phyloP scores from a whole-genome alignment of 2,888 invertebrate species.

The Melanostoma mellinum region DNA sequence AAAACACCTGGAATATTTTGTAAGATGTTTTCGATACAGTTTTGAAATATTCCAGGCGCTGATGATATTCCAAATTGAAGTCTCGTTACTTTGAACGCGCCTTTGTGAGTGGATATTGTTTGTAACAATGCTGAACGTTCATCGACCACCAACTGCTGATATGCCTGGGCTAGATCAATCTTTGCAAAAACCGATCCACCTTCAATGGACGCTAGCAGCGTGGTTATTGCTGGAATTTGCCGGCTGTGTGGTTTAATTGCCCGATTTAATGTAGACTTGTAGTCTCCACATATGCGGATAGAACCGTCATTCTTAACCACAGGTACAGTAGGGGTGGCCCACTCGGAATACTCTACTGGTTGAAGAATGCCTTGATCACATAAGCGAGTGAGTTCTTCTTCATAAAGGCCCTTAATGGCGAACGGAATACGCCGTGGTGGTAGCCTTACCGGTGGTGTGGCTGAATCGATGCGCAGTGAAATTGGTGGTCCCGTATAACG shows the following conservation, averaged over 20 bases:
- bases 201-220: constrained; percentile 58
- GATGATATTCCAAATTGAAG: constrained; percentile 74
- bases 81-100: constrained; percentile 75
- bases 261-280: too few relatives aligned
- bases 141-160: constrained; percentile 77
- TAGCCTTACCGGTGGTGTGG: constrained; percentile 9
- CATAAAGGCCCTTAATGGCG: constrained; percentile 6
- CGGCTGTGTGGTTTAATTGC: too few relatives aligned
- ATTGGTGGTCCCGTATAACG: constrained; percentile 37
- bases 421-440: constrained; percentile 30
- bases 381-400: constrained; percentile 38
- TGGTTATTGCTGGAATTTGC: constrained; percentile 58
- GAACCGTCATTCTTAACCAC: too few relatives aligned
- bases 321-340: too few relatives aligned
- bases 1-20: constrained; percentile 15
- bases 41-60: constrained; percentile 66
- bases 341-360: too few relatives aligned
- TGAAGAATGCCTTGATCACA: constrained; percentile 69
- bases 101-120: constrained; percentile 78
- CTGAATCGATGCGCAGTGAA: constrained; percentile 16
- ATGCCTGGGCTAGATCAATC: constrained; percentile 78
- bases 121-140: constrained; percentile 75
- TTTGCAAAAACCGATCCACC: constrained; percentile 77
- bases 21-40: too few relatives aligned
- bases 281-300: too few relatives aligned